Evolutionary conservation across 2,113 vertebrate species (phyloP), one percentile per base, ranked within the genome.

Genomic region (Macquaria ambigua): DNA sequence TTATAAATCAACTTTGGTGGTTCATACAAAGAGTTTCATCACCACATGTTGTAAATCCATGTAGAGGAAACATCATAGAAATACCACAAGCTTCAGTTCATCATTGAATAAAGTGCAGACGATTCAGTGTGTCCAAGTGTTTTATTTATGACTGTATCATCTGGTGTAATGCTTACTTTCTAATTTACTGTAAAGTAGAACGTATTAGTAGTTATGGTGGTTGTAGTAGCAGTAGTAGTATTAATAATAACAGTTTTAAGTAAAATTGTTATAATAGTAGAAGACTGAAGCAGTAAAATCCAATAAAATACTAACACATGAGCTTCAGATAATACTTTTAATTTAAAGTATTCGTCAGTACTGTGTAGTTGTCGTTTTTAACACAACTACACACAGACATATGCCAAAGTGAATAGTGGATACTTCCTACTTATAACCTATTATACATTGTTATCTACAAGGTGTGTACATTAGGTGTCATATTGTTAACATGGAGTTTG

Each of bases 31-130:
- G 52, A 43, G 18, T n/a, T 70, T 39, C 68, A 73, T 61, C 7
- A 25, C 69, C 16, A 61, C 75, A 55, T 72, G 70, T 23, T 67
- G 53, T 74, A 48, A 66, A 52, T 82, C 69, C 55, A 59, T 68
- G 73, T 67, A 43, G 8, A 37, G 8, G 25, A 67, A 56, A 37
- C 46, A 53, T 34, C 21, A 68, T 39, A 3, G 28, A 14, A 68
- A 56, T 59, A 43, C 59, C 21, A 56, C 48, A 72, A 11, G 20
- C 16, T 78, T 74, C 6, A 73, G 37, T 63, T 83, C 53, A 73
- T 77, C 59, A 31, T 71, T 28, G 43, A 86, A 86, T 81, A 81
- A 83, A 89, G 77, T 46, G 53, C 76, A 83, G 67, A 86, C 37
- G 28, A 76, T 73, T 37, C 46, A 12, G 8, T 4, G 59, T 72